Evolutionary conservation across 2,888 invertebrate genomes (phyloP).

Genomic region (Chrysolina haemoptera): DNA sequence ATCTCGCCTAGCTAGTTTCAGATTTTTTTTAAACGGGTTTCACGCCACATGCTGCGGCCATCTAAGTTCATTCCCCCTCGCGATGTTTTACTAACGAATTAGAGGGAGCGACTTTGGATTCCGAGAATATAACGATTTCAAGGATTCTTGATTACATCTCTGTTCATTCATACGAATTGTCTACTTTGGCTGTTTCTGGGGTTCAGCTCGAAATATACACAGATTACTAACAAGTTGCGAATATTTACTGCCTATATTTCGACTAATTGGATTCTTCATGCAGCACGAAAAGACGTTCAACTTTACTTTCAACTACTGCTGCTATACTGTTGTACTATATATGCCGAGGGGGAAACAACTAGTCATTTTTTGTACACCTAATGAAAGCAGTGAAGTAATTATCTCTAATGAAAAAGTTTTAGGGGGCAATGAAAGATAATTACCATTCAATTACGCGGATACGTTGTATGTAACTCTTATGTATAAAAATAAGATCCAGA

Average conservation of each 20-base stretch:
- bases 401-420: too few relatives aligned
- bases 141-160: conserved; percentile 11
- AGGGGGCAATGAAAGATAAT: too few relatives aligned
- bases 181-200: conserved; percentile 9
- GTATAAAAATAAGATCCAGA: too few relatives aligned
- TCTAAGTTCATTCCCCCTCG: conserved; percentile 15
- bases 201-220: conserved; percentile 7
- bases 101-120: conserved; percentile 15
- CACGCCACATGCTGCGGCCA: not conserved
- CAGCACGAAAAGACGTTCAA: not conserved
- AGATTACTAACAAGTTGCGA: not conserved
- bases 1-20: not conserved
- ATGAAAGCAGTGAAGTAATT: too few relatives aligned
- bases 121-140: conserved; percentile 1
- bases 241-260: conserved; percentile 4
- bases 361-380: too few relatives aligned
- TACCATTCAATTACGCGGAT: too few relatives aligned
- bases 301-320: too few relatives aligned
- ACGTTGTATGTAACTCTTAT: too few relatives aligned
- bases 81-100: conserved; percentile 10
- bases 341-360: too few relatives aligned
- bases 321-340: too few relatives aligned
- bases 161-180: conserved; percentile 14
- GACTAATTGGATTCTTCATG: not conserved
- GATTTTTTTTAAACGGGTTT: conserved; percentile 4